Evolutionary conservation across 1,140 invertebrate genomes (phyloP).

Genomic region (Oryctes rhinoceros): DNA sequence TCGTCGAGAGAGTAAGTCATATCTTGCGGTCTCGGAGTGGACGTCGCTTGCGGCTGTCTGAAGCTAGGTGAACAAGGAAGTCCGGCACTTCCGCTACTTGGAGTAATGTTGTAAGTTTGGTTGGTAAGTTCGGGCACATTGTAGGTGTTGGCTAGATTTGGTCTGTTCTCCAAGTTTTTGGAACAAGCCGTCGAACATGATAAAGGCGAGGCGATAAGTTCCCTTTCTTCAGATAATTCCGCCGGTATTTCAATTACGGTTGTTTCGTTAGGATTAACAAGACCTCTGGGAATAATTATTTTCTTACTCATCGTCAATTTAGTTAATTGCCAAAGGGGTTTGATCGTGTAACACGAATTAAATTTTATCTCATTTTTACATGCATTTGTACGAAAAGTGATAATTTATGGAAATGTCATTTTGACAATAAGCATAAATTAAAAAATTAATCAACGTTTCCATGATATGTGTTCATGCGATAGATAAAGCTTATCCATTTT

Average conservation of each 20-base stretch:
- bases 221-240: constrained; percentile 25
- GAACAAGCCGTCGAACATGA: neutral
- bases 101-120: too few species aligned
- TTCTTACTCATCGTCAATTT: constrained; percentile 41
- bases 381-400: neutral
- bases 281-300: constrained; percentile 47
- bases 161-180: neutral
- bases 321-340: neutral
- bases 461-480: too few species aligned
- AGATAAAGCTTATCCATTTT: too few species aligned
- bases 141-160: neutral
- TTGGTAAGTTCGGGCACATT: neutral
- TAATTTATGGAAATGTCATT: neutral
- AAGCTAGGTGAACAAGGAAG: neutral
- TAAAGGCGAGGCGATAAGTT: constrained; percentile 5
- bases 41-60: neutral
- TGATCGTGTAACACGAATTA: neutral
- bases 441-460: too few species aligned
- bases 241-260: constrained; percentile 46
- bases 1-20: too few species aligned
- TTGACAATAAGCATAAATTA: neutral
- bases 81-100: too few species aligned
- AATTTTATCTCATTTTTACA: neutral
- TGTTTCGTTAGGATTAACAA: constrained; percentile 43
- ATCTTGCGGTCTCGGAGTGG: neutral